A percentile compares a stretch with the other conserved stretches of the same genome.
Evolutionary conservation across 1,140 invertebrate genomes (phyloP).

Genomic region (Palaemon carinicauda): DNA sequence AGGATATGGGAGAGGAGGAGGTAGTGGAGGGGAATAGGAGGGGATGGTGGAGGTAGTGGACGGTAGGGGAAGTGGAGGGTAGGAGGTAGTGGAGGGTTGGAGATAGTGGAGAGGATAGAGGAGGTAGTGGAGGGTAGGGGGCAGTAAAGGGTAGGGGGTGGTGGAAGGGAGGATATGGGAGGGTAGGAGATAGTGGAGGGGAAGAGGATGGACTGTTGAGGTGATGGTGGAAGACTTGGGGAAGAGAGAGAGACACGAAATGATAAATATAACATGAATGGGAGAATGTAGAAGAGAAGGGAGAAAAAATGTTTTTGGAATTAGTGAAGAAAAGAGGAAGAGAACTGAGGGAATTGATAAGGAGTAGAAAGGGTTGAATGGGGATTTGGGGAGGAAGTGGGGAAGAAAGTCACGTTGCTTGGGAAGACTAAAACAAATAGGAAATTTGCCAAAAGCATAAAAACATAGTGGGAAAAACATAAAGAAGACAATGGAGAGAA

Average conservation of each 20-base stretch:
- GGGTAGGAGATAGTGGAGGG: too few species aligned
- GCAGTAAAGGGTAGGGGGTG: neutral
- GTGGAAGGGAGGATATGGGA: too few species aligned
- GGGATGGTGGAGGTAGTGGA: too few species aligned
- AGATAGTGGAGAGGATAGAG: neutral
- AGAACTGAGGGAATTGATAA: neutral
- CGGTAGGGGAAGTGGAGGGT: too few species aligned
- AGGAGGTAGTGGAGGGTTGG: too few species aligned
- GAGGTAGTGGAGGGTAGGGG: neutral
- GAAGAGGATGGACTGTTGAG: too few species aligned
- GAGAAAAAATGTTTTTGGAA: too few species aligned
- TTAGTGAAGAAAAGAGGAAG: neutral
- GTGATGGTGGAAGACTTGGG: too few species aligned
- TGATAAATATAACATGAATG: too few species aligned
- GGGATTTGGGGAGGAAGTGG: neutral
- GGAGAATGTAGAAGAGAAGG: too few species aligned
- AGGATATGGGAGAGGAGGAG: neutral
- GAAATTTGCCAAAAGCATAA: too few species aligned
- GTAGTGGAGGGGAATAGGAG: neutral
- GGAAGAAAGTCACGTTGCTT: neutral
- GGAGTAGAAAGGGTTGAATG: neutral
- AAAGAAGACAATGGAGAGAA: neutral
- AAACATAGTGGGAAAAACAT: neutral
- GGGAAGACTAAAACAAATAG: neutral
- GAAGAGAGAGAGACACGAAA: too few species aligned